phyloP scores from a whole-genome alignment of 2,113 vertebrate species.

The Hiodon tergisus region DNA sequence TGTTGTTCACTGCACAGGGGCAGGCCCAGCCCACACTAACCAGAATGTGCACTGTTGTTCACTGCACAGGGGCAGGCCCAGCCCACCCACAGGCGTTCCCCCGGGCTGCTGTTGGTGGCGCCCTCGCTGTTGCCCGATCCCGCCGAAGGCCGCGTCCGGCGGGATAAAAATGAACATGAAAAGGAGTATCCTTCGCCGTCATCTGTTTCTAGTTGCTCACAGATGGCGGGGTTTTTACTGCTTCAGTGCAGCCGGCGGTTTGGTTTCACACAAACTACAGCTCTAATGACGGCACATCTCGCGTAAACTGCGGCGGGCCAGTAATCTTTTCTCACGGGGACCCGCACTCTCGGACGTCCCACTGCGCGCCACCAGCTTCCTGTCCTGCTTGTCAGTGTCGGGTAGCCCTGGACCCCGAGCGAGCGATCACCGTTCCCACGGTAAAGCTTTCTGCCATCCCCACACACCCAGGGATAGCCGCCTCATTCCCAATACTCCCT shows the following conservation, averaged over 20 bases:
- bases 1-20: no score
- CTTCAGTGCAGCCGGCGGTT: constrained; percentile 63
- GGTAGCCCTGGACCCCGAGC: no score
- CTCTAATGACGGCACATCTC: constrained; percentile 64
- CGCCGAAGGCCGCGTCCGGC: constrained; percentile 6
- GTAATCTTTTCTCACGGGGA: constrained; percentile 45
- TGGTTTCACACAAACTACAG: constrained; percentile 48
- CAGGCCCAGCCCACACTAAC: no score
- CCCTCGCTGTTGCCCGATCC: no score
- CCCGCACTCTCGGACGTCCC: constrained; percentile 13
- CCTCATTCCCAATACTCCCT: background rate
- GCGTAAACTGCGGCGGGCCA: constrained; percentile 62
- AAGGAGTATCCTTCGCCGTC: constrained; percentile 63
- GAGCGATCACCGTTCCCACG: no score
- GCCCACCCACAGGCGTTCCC: no score
- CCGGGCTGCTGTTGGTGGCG: no score
- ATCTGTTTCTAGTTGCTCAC: constrained; percentile 74
- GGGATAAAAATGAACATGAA: constrained; percentile 42
- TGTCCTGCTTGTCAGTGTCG: background rate
- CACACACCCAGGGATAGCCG: background rate
- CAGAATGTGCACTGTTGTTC: no score
- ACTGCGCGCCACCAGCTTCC: background rate
- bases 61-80: no score
- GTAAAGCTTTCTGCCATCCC: background rate
- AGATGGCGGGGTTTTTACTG: constrained; percentile 72